Conservation (phyloP, 2,888 invertebrate genomes). For the Drosophila aldrichi region DNA sequence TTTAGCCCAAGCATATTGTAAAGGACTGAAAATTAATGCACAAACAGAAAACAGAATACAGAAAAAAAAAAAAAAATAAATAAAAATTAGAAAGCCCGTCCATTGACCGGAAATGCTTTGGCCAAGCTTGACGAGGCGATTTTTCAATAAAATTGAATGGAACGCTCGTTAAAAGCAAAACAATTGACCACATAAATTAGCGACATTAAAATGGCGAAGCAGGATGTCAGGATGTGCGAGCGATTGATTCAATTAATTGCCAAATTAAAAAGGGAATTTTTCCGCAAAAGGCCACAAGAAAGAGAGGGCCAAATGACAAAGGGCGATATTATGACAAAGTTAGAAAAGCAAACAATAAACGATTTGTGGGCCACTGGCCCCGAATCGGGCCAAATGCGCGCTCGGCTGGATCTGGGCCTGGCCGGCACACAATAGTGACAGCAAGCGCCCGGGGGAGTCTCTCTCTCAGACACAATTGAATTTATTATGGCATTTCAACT, state of each 20-base stretch:
- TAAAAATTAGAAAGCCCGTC: slow-evolving; percentile 26
- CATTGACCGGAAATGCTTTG: slow-evolving; percentile 49
- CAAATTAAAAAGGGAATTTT: slow-evolving; percentile 70
- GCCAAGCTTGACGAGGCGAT: slow-evolving; percentile 45
- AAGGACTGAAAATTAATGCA: slow-evolving; percentile 22
- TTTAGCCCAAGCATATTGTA: slow-evolving; percentile 10
- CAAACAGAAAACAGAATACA: slow-evolving; percentile 4
- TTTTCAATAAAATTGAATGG: slow-evolving; percentile 59
- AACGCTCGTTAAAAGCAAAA: slow-evolving; percentile 75
- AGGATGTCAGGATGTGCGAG: slow-evolving; percentile 68
- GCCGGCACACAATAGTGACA: slow-evolving; percentile 64
- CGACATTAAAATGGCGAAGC: slow-evolving; percentile 63
- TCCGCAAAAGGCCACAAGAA: slow-evolving; percentile 43
- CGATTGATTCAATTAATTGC: slow-evolving; percentile 80
- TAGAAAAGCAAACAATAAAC: slow-evolving; percentile 76
- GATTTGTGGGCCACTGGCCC: slow-evolving; percentile 51
- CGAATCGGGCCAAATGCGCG: slow-evolving; percentile 35
- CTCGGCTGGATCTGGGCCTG: slow-evolving; percentile 47
- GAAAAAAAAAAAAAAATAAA: background rate
- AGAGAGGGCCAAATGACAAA: slow-evolving; percentile 31
- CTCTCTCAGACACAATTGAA: slow-evolving; percentile 74
- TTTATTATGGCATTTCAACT: slow-evolving; percentile 80
- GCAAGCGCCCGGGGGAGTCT: slow-evolving; percentile 50
- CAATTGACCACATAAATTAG: slow-evolving; percentile 79
- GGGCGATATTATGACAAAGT: slow-evolving; percentile 72